These are phyloP conservation scores for Prosapia bicincta DNA, from an alignment of 2,888 invertebrate species.

Conservation along the genomic window DNA sequence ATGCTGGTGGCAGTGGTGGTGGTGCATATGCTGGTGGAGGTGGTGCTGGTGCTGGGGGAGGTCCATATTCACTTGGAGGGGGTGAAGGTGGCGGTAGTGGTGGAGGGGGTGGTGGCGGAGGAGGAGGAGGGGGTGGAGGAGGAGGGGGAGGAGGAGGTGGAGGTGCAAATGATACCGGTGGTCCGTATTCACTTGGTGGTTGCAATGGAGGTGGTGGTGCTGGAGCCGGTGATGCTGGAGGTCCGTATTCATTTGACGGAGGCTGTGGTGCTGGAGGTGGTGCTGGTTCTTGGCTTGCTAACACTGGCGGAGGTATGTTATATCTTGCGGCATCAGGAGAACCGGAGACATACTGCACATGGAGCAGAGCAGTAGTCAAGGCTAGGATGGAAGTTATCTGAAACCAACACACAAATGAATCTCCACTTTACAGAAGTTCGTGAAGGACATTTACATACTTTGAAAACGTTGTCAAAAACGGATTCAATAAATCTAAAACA, in stretches of 20 bases:
- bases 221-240: too few species aligned
- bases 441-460: too few species aligned
- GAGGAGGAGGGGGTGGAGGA: neutral
- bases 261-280: neutral
- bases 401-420: too few species aligned
- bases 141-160: too few species aligned
- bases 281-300: neutral
- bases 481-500: too few species aligned
- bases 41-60: neutral
- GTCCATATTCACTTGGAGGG: neutral
- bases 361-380: neutral
- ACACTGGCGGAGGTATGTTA: neutral
- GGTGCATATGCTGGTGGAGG: neutral
- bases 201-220: too few species aligned
- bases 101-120: neutral
- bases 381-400: too few species aligned
- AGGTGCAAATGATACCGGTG: too few species aligned
- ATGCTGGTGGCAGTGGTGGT: neutral
- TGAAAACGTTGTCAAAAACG: too few species aligned
- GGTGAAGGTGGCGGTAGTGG: neutral
- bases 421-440: too few species aligned
- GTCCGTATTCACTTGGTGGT: too few species aligned
- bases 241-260: too few species aligned
- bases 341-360: neutral
- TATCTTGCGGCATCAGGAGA: neutral